These are phyloP conservation scores for Mimas tiliae DNA, from an alignment of 2,888 invertebrate species.

Conservation along the genomic window DNA sequence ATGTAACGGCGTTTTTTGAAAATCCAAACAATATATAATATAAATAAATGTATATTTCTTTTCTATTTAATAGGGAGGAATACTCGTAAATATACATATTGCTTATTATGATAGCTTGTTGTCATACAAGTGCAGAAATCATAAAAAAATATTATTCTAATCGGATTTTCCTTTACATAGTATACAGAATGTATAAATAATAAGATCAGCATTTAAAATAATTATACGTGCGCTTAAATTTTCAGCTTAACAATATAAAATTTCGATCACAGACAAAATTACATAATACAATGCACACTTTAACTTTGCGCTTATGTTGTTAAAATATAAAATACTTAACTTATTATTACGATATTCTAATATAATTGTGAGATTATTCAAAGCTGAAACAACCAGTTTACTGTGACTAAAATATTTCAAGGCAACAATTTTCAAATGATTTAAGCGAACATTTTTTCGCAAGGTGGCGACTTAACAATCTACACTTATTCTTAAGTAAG, in stretches of 20 bases:
- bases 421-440: conserved; percentile 71
- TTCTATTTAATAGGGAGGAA: not conserved
- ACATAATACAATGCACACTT: conserved; percentile 75
- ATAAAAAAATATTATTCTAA: not conserved
- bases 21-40: not conserved
- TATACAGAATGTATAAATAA: conserved; percentile 60
- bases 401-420: conserved; percentile 72
- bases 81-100: not conserved
- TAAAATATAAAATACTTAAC: conserved; percentile 79
- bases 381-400: conserved; percentile 77
- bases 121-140: not conserved
- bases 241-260: conserved; percentile 81
- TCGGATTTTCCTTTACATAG: conserved; percentile 30
- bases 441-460: conserved; percentile 61
- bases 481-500: conserved; percentile 35
- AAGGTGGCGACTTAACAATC: conserved; percentile 49
- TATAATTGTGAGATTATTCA: conserved; percentile 72
- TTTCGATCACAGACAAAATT: conserved; percentile 84
- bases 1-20: not conserved
- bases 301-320: conserved; percentile 71
- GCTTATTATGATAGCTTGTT: not conserved
- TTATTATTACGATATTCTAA: conserved; percentile 72
- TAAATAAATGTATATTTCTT: not conserved
- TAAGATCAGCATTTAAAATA: conserved; percentile 50
- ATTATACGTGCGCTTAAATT: conserved; percentile 64